These are phyloP conservation scores for Lissonota sp. DNA, from an alignment of 2,888 invertebrate species.

Conservation along the genomic window DNA sequence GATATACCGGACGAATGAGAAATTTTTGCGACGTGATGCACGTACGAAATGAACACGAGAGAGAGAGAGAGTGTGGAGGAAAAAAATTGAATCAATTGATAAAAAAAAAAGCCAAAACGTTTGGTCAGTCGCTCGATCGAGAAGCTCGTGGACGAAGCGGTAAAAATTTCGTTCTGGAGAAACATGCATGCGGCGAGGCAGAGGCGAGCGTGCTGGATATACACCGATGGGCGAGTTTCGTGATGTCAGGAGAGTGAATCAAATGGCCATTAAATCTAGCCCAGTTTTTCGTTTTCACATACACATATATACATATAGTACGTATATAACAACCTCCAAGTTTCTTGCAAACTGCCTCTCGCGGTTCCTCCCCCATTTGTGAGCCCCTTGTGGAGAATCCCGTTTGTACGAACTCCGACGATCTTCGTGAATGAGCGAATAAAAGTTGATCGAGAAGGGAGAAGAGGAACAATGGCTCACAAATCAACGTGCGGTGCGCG, in stretches of 20 bases:
- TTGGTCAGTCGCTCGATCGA: slow-evolving; percentile 7
- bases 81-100: background rate
- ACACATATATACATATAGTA: slow-evolving; percentile 19
- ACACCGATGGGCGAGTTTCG: slow-evolving; percentile 34
- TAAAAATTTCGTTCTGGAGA: background rate
- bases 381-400: background rate
- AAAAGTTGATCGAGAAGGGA: slow-evolving; percentile 33
- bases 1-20: slow-evolving; percentile 22
- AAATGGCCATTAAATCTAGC: slow-evolving; percentile 75
- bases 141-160: background rate
- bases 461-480: slow-evolving; percentile 78
- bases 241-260: slow-evolving; percentile 67
- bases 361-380: slow-evolving; percentile 5
- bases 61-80: slow-evolving; percentile 11
- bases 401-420: slow-evolving; percentile 9
- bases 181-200: background rate
- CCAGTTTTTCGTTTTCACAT: slow-evolving; percentile 74
- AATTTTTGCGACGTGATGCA: slow-evolving; percentile 30
- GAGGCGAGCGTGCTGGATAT: background rate
- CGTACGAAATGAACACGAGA: slow-evolving; percentile 20
- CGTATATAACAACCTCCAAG: slow-evolving; percentile 11
- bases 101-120: background rate
- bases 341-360: slow-evolving; percentile 32
- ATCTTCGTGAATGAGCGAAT: slow-evolving; percentile 32
- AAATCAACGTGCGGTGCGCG: slow-evolving; percentile 74